Percentiles rank a stretch among this genome's conserved stretches.
Conservation (phyloP, 2,888 invertebrate species). For the Ypsolopha sequella region DNA sequence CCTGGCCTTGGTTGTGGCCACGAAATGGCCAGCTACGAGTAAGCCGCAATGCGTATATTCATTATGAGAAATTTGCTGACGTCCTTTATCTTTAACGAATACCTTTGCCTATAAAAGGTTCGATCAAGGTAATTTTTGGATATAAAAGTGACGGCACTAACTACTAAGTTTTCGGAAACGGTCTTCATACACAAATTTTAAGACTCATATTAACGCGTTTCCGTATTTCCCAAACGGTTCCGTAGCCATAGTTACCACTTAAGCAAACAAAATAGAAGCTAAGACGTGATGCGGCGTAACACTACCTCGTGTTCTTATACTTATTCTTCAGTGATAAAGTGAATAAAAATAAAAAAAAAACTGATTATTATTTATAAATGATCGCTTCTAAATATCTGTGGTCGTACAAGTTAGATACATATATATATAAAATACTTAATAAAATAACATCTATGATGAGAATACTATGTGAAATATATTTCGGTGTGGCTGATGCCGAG, state of each 20-base stretch:
- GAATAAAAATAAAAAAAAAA: constrained; percentile 1
- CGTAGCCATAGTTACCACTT: constrained; percentile 12
- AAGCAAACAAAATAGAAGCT: constrained; percentile 6
- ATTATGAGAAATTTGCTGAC: no score
- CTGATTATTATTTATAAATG: background rate
- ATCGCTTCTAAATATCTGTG: background rate
- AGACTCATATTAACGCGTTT: background rate
- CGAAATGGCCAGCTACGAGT: no score
- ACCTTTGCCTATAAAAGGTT: background rate
- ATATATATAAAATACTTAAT: no score
- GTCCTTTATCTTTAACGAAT: no score
- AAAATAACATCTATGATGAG: no score
- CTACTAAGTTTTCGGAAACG: background rate
- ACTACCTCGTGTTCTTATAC: no score
- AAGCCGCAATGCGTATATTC: no score
- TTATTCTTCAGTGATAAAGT: no score
- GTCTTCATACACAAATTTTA: background rate
- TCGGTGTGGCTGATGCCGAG: no score
- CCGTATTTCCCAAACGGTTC: background rate
- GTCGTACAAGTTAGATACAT: background rate
- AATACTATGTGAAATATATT: no score
- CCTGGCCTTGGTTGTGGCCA: no score
- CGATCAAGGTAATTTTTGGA: background rate
- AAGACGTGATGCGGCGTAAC: no score
- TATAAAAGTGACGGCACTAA: background rate